A percentile compares a stretch with the other conserved stretches of the same genome.
Evolutionary conservation across 2,888 invertebrate species (phyloP).

Genomic region (Drosophila emarginata): DNA sequence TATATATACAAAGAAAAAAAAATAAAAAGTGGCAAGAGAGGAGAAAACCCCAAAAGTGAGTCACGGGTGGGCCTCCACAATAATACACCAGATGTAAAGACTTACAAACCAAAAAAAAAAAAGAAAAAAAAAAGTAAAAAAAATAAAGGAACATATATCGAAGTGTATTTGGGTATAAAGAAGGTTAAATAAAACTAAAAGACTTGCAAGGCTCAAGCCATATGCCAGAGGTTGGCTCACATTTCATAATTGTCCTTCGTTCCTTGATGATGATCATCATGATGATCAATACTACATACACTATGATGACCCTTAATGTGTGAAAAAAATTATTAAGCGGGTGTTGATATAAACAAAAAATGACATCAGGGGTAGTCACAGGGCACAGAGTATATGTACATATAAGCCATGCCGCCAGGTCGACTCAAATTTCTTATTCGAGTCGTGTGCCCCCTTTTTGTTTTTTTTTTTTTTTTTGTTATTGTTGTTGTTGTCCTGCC

Average conservation of each 20-base stretch:
- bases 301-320: constrained; percentile 37
- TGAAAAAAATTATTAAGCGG: constrained; percentile 31
- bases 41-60: constrained; percentile 47
- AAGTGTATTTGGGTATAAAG: background rate
- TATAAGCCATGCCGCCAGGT: background rate
- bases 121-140: constrained; percentile 17
- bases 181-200: constrained; percentile 16
- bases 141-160: constrained; percentile 18
- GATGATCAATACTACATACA: constrained; percentile 2
- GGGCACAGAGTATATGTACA: constrained; percentile 8
- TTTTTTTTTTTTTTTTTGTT: constrained; percentile 2
- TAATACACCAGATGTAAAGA: constrained; percentile 64
- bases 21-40: constrained; percentile 12
- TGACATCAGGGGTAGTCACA: constrained; percentile 72
- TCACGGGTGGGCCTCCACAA: constrained; percentile 61
- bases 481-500: constrained; percentile 13
- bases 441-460: constrained; percentile 59
- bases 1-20: constrained; percentile 43
- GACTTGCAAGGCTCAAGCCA: constrained; percentile 42
- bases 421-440: constrained; percentile 30
- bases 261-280: no score
- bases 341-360: constrained; percentile 69
- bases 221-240: constrained; percentile 63
- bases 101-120: constrained; percentile 52
- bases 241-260: constrained; percentile 64